Conservation (phyloP, 2,113 vertebrate species). For the Hemichromis elongatus region DNA sequence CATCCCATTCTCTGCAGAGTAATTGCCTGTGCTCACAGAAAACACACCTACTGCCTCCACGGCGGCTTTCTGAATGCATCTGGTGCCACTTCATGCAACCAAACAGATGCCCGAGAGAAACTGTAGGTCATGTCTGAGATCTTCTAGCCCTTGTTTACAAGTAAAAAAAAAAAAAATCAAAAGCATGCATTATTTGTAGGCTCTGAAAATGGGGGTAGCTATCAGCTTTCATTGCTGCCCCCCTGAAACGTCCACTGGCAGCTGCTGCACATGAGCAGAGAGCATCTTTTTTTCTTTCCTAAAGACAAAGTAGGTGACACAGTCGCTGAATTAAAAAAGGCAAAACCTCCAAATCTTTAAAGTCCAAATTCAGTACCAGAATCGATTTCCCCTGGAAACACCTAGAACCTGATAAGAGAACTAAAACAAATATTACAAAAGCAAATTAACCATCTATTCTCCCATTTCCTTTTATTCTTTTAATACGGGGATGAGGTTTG, state of each 20-base stretch:
- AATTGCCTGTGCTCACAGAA: conserved; percentile 43
- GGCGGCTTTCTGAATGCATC: conserved; percentile 30
- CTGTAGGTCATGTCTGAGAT: conserved; percentile 43
- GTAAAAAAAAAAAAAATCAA: conserved; percentile 71
- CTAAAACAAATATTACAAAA: background rate
- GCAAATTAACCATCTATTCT: background rate
- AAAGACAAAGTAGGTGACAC: conserved; percentile 30
- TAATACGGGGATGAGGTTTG: background rate
- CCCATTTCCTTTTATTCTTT: background rate
- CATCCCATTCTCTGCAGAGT: conserved; percentile 47
- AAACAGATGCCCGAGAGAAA: conserved; percentile 48
- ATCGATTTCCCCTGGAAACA: background rate
- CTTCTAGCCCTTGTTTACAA: conserved; percentile 66
- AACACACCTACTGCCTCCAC: conserved; percentile 32
- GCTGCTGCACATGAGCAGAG: conserved; percentile 56
- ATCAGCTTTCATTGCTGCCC: conserved; percentile 40
- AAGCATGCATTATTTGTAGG: conserved; percentile 68
- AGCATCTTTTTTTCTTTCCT: background rate
- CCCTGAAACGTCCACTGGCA: conserved; percentile 42
- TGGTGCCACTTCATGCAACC: conserved; percentile 34
- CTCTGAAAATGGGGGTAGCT: conserved; percentile 64
- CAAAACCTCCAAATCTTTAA: background rate
- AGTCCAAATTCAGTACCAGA: background rate
- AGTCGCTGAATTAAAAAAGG: background rate
- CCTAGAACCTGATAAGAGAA: background rate